Evolutionary conservation across 2,797 vertebrate genomes (phyloP).

Genomic region (Xiphorhynchus erythropygius): DNA sequence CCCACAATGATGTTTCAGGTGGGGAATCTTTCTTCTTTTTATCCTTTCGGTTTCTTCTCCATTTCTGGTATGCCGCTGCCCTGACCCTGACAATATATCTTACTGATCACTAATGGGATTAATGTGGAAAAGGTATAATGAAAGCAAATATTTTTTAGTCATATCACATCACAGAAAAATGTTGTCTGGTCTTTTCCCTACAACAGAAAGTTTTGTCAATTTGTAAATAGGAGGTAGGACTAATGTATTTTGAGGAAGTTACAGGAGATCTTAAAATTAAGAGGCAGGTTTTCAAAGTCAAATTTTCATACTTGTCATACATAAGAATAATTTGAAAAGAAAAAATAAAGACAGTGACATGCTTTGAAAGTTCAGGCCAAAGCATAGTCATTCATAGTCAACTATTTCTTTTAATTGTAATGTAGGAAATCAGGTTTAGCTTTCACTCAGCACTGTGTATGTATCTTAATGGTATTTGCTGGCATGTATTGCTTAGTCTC

Average conservation of each 20-base stretch:
- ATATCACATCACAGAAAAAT: not conserved
- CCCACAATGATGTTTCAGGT: too few species aligned
- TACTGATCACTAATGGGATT: not conserved
- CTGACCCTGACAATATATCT: not conserved
- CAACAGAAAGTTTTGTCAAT: not conserved
- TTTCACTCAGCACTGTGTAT: not conserved
- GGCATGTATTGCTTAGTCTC: not conserved
- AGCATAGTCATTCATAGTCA: not conserved
- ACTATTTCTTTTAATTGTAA: not conserved
- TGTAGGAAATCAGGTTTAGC: not conserved
- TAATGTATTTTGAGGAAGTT: not conserved
- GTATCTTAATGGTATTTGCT: not conserved
- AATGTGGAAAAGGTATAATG: not conserved
- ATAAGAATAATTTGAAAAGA: not conserved
- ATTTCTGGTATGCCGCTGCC: too few species aligned
- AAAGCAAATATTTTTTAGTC: not conserved
- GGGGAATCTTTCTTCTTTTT: too few species aligned
- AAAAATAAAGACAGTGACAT: not conserved
- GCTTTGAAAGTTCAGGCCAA: not conserved
- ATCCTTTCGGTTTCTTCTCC: too few species aligned
- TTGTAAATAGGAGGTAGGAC: not conserved
- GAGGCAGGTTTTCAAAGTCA: not conserved
- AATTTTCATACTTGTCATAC: not conserved
- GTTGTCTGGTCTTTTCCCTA: not conserved
- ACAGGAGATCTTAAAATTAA: not conserved